A percentile compares a stretch with the other conserved stretches of the same genome.
phyloP scores from a whole-genome alignment of 2,888 invertebrate species.

The Barypeithes pellucidus region DNA sequence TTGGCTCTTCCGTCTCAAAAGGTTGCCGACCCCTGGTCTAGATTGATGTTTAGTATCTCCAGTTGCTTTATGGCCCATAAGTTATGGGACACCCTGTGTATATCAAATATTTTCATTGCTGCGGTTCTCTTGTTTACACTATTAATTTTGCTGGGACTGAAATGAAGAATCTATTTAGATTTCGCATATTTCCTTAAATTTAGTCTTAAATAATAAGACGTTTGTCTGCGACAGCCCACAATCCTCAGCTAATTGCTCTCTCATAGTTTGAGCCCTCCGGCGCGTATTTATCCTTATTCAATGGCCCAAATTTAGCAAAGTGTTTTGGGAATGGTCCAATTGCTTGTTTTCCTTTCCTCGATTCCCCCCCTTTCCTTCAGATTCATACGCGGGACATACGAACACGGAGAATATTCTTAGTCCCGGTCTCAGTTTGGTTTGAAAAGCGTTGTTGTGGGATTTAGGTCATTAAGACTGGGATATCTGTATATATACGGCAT shows the following conservation, averaged over 20 bases:
- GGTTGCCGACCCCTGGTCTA: too few species aligned
- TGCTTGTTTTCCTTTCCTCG: conserved; percentile 2
- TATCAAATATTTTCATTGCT: too few species aligned
- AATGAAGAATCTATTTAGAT: too few species aligned
- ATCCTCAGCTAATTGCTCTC: conserved; percentile 20
- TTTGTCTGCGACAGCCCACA: not conserved
- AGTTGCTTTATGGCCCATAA: too few species aligned
- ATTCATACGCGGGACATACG: conserved; percentile 9
- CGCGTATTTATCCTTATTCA: not conserved
- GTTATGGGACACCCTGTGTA: too few species aligned
- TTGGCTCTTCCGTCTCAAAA: too few species aligned
- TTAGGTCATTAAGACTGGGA: conserved; percentile 16
- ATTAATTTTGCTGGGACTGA: too few species aligned
- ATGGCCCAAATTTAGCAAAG: conserved; percentile 15
- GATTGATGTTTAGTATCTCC: too few species aligned
- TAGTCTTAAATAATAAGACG: not conserved
- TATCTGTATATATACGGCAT: not conserved
- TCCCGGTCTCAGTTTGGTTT: not conserved
- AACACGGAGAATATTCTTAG: conserved; percentile 7
- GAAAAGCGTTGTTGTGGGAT: conserved; percentile 1
- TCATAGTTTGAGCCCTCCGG: conserved; percentile 6
- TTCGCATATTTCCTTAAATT: not conserved
- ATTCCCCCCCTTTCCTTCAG: not conserved
- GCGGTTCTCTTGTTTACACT: too few species aligned
- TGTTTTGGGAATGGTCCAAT: conserved; percentile 15